phyloP scores from a whole-genome alignment of 2,797 vertebrate genomes.

The Sebastes flavidus region DNA sequence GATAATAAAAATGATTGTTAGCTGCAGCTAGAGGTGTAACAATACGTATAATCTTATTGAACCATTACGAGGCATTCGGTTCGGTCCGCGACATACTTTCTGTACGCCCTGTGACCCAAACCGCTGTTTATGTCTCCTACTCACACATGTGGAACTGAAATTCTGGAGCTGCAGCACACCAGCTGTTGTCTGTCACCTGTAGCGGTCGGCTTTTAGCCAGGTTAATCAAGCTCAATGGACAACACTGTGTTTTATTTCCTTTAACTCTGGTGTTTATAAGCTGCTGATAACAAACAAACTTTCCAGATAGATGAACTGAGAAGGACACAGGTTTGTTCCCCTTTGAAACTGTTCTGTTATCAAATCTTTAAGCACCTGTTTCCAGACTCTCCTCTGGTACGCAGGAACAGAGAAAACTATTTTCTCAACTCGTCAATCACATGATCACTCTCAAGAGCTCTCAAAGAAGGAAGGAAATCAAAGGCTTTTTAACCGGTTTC shows the following conservation, averaged over 20 bases:
- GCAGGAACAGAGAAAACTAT: not conserved
- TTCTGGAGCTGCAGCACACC: no score
- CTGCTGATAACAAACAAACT: not conserved
- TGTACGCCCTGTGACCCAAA: no score
- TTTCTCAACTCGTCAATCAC: not conserved
- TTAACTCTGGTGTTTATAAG: not conserved
- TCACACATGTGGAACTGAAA: no score
- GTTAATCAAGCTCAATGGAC: no score
- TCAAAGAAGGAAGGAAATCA: not conserved
- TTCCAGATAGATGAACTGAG: not conserved
- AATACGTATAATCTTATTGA: no score
- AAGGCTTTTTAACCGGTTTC: not conserved
- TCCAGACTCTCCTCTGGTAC: not conserved
- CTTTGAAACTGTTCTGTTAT: not conserved
- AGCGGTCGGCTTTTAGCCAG: no score
- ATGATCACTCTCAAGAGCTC: not conserved
- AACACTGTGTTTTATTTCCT: not conserved
- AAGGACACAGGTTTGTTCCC: not conserved
- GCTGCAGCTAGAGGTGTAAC: no score
- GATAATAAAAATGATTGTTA: no score
- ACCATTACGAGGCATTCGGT: fast-evolving
- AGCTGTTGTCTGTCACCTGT: no score
- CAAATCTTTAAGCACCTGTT: not conserved
- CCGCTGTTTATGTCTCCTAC: no score
- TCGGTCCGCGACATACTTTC: no score